A percentile compares a stretch with the other conserved stretches of the same genome.
These are phyloP conservation scores for Calliphora vomitoria DNA, from an alignment of 2,888 invertebrate genomes.

Conservation along the genomic window DNA sequence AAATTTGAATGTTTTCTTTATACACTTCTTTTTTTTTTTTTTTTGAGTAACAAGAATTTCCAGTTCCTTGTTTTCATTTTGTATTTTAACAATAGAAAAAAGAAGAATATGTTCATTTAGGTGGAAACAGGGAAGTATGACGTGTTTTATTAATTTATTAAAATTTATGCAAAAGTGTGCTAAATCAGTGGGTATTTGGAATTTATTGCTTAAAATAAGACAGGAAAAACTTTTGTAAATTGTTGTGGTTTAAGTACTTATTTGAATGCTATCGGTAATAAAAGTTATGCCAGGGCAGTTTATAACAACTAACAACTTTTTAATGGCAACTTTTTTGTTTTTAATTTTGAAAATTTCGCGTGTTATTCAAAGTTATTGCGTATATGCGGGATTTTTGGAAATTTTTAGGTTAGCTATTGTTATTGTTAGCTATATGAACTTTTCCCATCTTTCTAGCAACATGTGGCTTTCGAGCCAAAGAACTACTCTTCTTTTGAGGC, in stretches of 20 bases:
- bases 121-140: background rate
- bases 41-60: background rate
- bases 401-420: too few species aligned
- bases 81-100: background rate
- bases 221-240: background rate
- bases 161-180: conserved; percentile 1
- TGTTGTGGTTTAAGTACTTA: background rate
- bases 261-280: too few species aligned
- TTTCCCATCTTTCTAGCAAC: too few species aligned
- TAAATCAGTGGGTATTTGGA: background rate
- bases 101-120: background rate
- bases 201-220: background rate
- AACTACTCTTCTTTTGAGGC: too few species aligned
- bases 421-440: too few species aligned
- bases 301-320: too few species aligned
- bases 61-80: background rate
- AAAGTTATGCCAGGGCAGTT: too few species aligned
- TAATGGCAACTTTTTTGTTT: too few species aligned
- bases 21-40: background rate
- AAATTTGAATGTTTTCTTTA: background rate
- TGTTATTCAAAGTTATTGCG: background rate
- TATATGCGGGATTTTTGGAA: too few species aligned
- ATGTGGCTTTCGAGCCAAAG: too few species aligned
- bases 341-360: too few species aligned
- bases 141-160: conserved; percentile 1